A percentile compares a stretch with the other conserved stretches of the same genome.
Conservation (phyloP, 2,888 invertebrate genomes). For the Therioaphis trifolii region DNA sequence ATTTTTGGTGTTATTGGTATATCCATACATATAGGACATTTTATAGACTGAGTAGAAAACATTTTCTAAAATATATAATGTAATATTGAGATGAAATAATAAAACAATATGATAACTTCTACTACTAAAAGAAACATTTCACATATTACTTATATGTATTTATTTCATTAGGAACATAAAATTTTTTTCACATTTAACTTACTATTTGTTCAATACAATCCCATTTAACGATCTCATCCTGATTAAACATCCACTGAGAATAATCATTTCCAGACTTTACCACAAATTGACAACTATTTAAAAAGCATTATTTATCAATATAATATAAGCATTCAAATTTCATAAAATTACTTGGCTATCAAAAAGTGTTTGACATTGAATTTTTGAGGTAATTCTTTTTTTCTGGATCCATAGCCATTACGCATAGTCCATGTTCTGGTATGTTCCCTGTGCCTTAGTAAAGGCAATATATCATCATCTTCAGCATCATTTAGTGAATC, state of each 20-base stretch:
- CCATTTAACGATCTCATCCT: slow-evolving; percentile 93
- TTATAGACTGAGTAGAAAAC: slow-evolving; percentile 76
- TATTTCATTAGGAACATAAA: too few species aligned
- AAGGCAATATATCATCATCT: slow-evolving; percentile 52
- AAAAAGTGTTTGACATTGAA: slow-evolving; percentile 94
- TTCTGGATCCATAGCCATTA: slow-evolving; percentile 11
- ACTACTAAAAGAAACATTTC: too few species aligned
- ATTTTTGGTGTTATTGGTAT: slow-evolving; percentile 89
- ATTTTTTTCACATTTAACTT: slow-evolving; percentile 69
- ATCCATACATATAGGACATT: slow-evolving; percentile 93
- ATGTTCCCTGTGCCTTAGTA: slow-evolving; percentile 33
- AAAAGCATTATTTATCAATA: slow-evolving; percentile 43
- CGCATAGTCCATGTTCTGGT: slow-evolving; percentile 35
- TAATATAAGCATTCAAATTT: neutral
- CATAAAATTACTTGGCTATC: slow-evolving; percentile 84
- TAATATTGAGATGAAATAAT: slow-evolving; percentile 7
- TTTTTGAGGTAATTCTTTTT: slow-evolving; percentile 71
- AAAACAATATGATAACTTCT: too few species aligned
- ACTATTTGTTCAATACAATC: slow-evolving; percentile 92
- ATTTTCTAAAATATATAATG: slow-evolving; percentile 71
- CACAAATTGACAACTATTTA: slow-evolving; percentile 90
- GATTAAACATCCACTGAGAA: slow-evolving; percentile 80
- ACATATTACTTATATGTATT: too few species aligned
- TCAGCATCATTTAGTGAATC: slow-evolving; percentile 54
- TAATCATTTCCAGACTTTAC: slow-evolving; percentile 86